Conservation (phyloP, 1,140 invertebrate genomes). For the Euura lappo region DNA sequence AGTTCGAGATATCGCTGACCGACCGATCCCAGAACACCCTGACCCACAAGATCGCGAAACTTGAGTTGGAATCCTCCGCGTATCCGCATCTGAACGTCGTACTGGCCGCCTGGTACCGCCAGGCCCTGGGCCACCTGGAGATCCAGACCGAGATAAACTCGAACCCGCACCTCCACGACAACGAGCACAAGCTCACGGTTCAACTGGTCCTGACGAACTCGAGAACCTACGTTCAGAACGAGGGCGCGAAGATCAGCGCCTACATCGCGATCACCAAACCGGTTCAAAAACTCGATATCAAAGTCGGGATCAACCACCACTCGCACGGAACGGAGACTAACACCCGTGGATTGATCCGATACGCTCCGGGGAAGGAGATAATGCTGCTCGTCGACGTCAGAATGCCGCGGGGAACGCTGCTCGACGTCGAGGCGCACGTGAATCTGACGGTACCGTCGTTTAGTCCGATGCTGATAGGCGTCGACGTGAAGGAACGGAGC, state of each 20-base stretch:
- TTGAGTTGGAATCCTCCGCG: conserved; percentile 73
- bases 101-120: conserved; percentile 68
- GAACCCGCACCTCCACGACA: conserved; percentile 58
- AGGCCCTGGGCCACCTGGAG: conserved; percentile 63
- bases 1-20: conserved; percentile 68
- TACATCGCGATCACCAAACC: conserved; percentile 58
- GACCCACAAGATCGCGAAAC: conserved; percentile 64
- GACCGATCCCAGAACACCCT: conserved; percentile 69
- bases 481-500: conserved; percentile 64
- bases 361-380: conserved; percentile 67
- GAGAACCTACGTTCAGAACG: conserved; percentile 56
- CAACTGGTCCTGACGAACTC: conserved; percentile 64
- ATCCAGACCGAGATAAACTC: conserved; percentile 60
- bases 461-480: conserved; percentile 63
- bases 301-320: conserved; percentile 52
- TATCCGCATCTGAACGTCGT: conserved; percentile 79
- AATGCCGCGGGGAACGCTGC: conserved; percentile 62
- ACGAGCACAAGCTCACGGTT: conserved; percentile 63
- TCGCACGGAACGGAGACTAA: conserved; percentile 46
- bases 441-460: conserved; percentile 69
- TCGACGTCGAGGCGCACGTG: conserved; percentile 65
- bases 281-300: conserved; percentile 59
- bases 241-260: conserved; percentile 54
- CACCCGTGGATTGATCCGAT: conserved; percentile 53
- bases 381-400: conserved; percentile 58